These are phyloP conservation scores for Apeltes quadracus DNA, from an alignment of 2,113 vertebrate species.

Conservation along the genomic window DNA sequence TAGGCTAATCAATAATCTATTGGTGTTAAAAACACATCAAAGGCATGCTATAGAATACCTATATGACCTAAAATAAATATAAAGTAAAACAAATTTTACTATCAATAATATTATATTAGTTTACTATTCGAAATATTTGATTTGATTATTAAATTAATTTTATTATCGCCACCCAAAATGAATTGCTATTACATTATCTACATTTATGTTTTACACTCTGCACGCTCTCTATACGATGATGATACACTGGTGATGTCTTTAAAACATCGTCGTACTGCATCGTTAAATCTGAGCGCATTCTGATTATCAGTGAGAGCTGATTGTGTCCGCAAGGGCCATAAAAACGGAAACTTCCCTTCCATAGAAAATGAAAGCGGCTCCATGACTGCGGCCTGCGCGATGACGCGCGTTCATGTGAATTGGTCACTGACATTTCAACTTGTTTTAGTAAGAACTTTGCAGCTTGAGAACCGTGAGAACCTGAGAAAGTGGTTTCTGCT, in stretches of 20 bases:
- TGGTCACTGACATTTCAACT: constrained; percentile 13
- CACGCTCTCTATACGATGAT: neutral
- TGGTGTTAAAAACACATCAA: neutral
- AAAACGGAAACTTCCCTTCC: constrained; percentile 5
- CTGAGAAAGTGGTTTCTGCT: neutral
- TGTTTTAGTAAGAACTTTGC: neutral
- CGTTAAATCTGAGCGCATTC: neutral
- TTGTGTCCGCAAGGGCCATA: neutral
- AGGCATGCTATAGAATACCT: neutral
- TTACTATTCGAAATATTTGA: neutral
- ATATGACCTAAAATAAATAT: neutral
- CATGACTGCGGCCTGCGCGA: neutral
- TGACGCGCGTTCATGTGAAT: constrained; percentile 12
- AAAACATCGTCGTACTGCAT: neutral
- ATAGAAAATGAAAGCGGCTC: constrained; percentile 20
- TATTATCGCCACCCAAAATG: too few species aligned
- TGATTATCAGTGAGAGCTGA: neutral
- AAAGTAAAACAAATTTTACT: neutral
- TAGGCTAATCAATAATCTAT: neutral
- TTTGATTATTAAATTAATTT: neutral
- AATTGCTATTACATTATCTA: neutral
- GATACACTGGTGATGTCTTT: neutral
- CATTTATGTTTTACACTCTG: neutral
- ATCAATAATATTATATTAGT: neutral
- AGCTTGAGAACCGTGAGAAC: constrained; percentile 2